phyloP scores from a whole-genome alignment of 1,140 invertebrate species.

The Lucilia cuprina region DNA sequence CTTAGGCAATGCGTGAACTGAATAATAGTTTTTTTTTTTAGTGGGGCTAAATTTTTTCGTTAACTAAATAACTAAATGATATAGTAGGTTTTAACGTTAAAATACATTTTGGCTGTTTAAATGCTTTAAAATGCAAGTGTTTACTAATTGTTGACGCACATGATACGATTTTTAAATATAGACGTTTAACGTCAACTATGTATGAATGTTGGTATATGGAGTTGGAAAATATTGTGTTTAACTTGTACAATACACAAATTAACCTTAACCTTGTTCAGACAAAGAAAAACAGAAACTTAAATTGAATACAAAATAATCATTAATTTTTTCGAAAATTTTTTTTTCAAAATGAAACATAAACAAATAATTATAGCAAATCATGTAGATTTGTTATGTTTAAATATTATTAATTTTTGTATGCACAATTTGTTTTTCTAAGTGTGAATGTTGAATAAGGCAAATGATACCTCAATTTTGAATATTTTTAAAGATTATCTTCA shows the following conservation, averaged over 20 bases:
- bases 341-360: background rate
- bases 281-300: background rate
- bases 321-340: background rate
- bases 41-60: background rate
- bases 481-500: background rate
- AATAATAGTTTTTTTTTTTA: background rate
- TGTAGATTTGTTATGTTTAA: background rate
- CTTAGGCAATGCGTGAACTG: constrained; percentile 16
- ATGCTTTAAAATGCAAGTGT: background rate
- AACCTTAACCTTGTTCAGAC: background rate
- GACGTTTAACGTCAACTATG: background rate
- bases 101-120: background rate
- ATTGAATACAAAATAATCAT: constrained; percentile 1
- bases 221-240: background rate
- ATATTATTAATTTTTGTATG: background rate
- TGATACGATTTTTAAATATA: background rate
- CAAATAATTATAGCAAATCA: background rate
- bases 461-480: no score
- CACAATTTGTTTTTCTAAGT: background rate
- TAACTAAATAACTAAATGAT: background rate
- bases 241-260: background rate
- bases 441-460: no score
- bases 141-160: constrained; percentile 11
- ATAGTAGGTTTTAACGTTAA: background rate
- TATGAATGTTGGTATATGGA: background rate